phyloP scores from a whole-genome alignment of 2,797 vertebrate species.

The Ctenochaetus hawaiiensis region DNA sequence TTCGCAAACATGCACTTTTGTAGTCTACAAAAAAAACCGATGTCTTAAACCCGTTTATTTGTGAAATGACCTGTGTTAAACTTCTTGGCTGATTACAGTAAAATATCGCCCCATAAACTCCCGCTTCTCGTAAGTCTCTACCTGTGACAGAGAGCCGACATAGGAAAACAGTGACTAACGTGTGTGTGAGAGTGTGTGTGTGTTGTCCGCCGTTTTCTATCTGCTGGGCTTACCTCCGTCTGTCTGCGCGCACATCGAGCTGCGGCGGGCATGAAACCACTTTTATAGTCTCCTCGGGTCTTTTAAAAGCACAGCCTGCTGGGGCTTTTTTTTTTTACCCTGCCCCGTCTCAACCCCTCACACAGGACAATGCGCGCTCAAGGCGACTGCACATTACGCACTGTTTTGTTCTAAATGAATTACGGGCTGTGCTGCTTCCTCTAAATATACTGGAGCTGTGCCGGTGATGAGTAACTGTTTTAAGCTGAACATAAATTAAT shows the following conservation, averaged over 20 bases:
- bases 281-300: slow-evolving; percentile 82
- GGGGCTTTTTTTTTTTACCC: slow-evolving; percentile 52
- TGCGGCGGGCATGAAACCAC: slow-evolving; percentile 75
- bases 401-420: slow-evolving; percentile 42
- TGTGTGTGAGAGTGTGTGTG: slow-evolving; percentile 4
- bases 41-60: not conserved
- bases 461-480: slow-evolving; percentile 8
- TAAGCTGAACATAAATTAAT: not conserved
- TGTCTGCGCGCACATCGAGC: slow-evolving; percentile 62
- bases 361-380: slow-evolving; percentile 62
- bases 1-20: slow-evolving; percentile 17
- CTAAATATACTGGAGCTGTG: slow-evolving; percentile 29
- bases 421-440: slow-evolving; percentile 36
- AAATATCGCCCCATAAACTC: slow-evolving; percentile 5
- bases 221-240: slow-evolving; percentile 56
- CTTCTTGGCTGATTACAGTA: not conserved
- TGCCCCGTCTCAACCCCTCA: slow-evolving; percentile 67
- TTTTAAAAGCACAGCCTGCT: slow-evolving; percentile 73
- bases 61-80: not conserved
- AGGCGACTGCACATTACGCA: slow-evolving; percentile 54
- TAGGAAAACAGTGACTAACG: slow-evolving; percentile 8
- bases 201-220: slow-evolving; percentile 36
- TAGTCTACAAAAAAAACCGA: not conserved
- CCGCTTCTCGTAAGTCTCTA: slow-evolving; percentile 18
- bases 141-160: slow-evolving; percentile 35